Evolutionary conservation across 2,797 vertebrate species (phyloP).

Genomic region (Ibycter americanus): DNA sequence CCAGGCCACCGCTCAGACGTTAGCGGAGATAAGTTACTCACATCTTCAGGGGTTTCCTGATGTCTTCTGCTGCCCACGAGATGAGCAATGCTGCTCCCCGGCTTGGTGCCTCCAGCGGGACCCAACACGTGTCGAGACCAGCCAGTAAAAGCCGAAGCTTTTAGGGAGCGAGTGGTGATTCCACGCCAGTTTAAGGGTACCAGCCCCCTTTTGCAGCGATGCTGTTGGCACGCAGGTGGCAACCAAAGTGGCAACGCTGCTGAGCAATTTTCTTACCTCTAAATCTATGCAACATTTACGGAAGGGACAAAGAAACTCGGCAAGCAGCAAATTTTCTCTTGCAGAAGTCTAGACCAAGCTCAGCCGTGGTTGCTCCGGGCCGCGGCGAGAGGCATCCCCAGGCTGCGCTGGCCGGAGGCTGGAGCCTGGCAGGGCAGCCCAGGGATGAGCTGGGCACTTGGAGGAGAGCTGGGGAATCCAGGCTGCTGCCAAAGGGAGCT

Average conservation of each 20-base stretch:
- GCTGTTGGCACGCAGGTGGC: not conserved
- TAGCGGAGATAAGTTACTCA: not conserved
- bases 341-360: not conserved
- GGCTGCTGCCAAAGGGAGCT: not conserved
- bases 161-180: not conserved
- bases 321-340: not conserved
- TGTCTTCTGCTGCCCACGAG: fast-evolving
- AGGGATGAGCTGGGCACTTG: not conserved
- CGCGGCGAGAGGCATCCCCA: not conserved
- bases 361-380: not conserved
- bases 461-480: not conserved
- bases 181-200: not conserved
- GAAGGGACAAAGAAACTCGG: not conserved
- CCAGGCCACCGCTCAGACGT: fast-evolving
- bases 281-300: fast-evolving
- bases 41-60: not conserved
- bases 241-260: fast-evolving
- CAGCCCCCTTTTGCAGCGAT: fast-evolving
- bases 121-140: fast-evolving
- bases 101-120: not conserved
- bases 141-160: not conserved
- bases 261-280: not conserved
- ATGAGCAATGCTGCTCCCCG: fast-evolving
- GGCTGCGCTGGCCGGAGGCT: fast-evolving
- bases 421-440: fast-evolving